Percentiles rank a stretch among this genome's conserved stretches.
Evolutionary conservation across 2,113 vertebrate genomes (phyloP).

Genomic region (Calyptomena viridis): DNA sequence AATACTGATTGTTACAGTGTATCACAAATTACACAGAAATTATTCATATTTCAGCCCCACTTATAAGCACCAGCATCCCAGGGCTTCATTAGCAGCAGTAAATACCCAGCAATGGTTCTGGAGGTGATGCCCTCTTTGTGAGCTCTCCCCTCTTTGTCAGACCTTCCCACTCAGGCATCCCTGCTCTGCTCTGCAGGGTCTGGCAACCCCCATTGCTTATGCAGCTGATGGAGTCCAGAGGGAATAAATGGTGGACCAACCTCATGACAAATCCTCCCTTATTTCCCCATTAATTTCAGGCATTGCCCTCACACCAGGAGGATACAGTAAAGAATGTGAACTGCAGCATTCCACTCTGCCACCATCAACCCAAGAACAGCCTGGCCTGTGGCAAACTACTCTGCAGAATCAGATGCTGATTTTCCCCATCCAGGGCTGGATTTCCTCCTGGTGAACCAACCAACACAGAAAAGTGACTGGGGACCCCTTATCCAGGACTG

Average conservation of each 20-base stretch:
- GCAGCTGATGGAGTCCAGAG: background rate
- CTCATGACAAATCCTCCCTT: background rate
- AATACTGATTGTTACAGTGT: background rate
- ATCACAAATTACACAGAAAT: background rate
- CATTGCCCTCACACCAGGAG: background rate
- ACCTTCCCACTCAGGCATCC: background rate
- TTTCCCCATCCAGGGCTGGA: background rate
- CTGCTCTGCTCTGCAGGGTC: background rate
- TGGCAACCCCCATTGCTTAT: background rate
- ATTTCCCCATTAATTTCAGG: background rate
- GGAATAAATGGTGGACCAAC: background rate
- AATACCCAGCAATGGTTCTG: background rate
- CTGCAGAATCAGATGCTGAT: background rate
- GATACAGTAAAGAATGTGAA: background rate
- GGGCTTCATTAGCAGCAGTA: background rate
- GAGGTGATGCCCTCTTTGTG: background rate
- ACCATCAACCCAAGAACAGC: background rate
- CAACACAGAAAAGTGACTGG: background rate
- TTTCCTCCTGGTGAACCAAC: background rate
- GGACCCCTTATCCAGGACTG: background rate
- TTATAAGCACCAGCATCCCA: background rate
- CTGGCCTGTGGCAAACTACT: background rate
- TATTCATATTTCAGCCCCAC: background rate
- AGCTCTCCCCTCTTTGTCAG: background rate
- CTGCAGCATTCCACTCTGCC: background rate